These are phyloP conservation scores for Oceanites oceanicus DNA, from an alignment of 2,113 vertebrate genomes.

Conservation along the genomic window DNA sequence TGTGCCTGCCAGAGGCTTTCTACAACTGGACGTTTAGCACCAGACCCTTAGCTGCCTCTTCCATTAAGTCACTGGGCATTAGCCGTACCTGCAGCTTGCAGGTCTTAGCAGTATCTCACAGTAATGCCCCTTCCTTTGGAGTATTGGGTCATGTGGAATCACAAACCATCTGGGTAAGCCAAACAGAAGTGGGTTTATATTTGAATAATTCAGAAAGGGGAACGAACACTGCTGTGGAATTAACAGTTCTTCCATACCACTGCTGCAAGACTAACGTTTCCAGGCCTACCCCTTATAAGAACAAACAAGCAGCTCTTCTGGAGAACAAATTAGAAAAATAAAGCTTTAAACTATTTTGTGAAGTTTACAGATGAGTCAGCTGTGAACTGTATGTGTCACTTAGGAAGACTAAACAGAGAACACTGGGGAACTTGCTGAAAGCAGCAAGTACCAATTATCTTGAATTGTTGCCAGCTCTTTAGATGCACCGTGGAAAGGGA, in stretches of 20 bases:
- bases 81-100: neutral
- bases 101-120: neutral
- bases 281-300: neutral
- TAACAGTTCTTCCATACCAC: neutral
- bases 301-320: neutral
- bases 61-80: neutral
- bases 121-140: neutral
- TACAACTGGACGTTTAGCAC: neutral
- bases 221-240: neutral
- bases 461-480: neutral
- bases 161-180: neutral
- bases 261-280: neutral
- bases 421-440: neutral
- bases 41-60: neutral
- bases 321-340: neutral
- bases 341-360: neutral
- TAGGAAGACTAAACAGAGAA: neutral
- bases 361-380: neutral
- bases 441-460: neutral
- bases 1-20: neutral
- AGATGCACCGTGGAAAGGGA: neutral
- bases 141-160: neutral
- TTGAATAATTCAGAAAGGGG: neutral
- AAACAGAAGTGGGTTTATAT: neutral
- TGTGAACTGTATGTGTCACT: neutral